These are phyloP conservation scores for Empis stercorea DNA, from an alignment of 2,888 invertebrate genomes.

Conservation along the genomic window DNA sequence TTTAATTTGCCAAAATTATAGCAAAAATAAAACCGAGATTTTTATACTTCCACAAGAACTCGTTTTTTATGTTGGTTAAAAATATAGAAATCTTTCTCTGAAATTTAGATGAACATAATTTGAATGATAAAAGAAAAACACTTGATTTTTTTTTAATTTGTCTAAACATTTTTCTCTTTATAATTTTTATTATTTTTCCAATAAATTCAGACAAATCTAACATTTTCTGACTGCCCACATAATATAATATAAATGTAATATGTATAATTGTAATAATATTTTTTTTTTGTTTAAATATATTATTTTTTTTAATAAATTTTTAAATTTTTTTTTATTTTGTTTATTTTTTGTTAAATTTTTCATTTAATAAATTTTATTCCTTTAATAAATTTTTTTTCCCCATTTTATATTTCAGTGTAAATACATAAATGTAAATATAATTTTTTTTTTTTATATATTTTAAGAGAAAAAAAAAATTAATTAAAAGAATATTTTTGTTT, in stretches of 20 bases:
- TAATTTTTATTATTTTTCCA: constrained; percentile 15
- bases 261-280: constrained; percentile 8
- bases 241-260: constrained; percentile 16
- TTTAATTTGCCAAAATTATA: too few relatives aligned
- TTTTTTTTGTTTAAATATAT: constrained; percentile 1
- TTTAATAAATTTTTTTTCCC: not conserved
- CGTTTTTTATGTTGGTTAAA: too few relatives aligned
- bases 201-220: constrained; percentile 21
- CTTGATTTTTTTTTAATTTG: constrained; percentile 10
- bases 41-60: too few relatives aligned
- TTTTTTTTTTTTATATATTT: not conserved
- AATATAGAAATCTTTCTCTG: too few relatives aligned
- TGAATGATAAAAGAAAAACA: not conserved
- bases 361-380: not conserved
- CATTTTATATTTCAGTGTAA: not conserved
- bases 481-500: too few relatives aligned
- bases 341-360: constrained; percentile 1
- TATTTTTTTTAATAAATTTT: not conserved
- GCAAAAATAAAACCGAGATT: too few relatives aligned
- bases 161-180: constrained; percentile 15
- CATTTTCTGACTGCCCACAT: constrained; percentile 24
- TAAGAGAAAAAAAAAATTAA: too few relatives aligned
- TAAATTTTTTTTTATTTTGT: too few relatives aligned
- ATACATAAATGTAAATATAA: not conserved
- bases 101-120: too few relatives aligned